A percentile compares a stretch with the other conserved stretches of the same genome.
These are phyloP conservation scores for Natrix natrix DNA, from an alignment of 2,797 vertebrate species.

Conservation along the genomic window DNA sequence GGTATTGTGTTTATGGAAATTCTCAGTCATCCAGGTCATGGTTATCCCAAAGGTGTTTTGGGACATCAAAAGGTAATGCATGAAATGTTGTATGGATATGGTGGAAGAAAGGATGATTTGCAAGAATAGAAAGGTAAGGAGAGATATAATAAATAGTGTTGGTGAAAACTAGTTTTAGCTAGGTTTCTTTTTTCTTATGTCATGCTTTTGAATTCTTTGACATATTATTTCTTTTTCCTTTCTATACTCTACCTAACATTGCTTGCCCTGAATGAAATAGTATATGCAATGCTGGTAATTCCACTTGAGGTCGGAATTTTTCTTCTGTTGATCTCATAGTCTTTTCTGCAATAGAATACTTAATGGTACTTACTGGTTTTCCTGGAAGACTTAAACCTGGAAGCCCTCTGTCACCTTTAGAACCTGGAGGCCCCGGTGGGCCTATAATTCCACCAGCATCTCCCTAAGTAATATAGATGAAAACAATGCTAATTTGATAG, in stretches of 20 bases:
- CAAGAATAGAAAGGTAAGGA: not conserved
- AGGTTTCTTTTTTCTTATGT: not conserved
- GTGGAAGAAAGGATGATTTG: not conserved
- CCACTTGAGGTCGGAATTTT: not conserved
- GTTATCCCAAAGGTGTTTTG: not conserved
- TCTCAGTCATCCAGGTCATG: not conserved
- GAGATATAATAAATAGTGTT: not conserved
- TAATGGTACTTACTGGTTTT: slow-evolving; percentile 74
- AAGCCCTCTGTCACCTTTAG: slow-evolving; percentile 88
- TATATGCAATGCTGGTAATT: not conserved
- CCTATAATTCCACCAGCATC: slow-evolving; percentile 81
- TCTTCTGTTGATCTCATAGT: not conserved
- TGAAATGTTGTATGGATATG: not conserved
- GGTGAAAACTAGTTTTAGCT: not conserved
- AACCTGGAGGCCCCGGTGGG: slow-evolving; percentile 82
- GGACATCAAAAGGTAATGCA: not conserved
- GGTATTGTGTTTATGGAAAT: not conserved
- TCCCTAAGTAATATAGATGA: slow-evolving; percentile 74
- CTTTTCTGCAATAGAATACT: not conserved
- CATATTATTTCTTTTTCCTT: not conserved
- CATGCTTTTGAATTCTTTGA: not conserved
- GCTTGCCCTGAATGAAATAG: not conserved
- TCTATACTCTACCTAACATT: not conserved
- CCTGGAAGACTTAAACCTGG: slow-evolving; percentile 77
- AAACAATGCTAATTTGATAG: not conserved